Evolutionary conservation across 2,113 vertebrate species (phyloP), one percentile per base, ranked within the genome.

Genomic region (Orycteropus afer): DNA sequence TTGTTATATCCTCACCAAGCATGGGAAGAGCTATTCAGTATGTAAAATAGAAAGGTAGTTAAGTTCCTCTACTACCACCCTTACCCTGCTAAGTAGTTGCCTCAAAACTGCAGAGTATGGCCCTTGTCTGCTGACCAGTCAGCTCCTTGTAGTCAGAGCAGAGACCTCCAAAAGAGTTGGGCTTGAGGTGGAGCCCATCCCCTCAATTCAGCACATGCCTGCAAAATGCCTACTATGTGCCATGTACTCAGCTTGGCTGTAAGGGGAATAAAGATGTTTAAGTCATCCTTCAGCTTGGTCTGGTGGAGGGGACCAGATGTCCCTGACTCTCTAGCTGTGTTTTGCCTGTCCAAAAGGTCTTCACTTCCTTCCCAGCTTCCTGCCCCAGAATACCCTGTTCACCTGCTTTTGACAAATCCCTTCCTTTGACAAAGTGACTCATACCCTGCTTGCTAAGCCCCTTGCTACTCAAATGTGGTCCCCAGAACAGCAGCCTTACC

Each of bases 11-110:
- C 86, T 97, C 51, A 84, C 63, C 82, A 71, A 93, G 89, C n/a
- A 67, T 96, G 96, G 94, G 94, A 97, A 97, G 89, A 74, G 95
- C 92, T 96, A 83, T 80, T 96, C 57, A 76, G 88, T 71, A 76
- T 79, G 67, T 88, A 51, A 53, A 79, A 83, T 73, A 34, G 69
- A 55, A 90, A 79, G 55, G 92, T 76, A 78, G 93, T 77, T 69
- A 80, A 51, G 3, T 86, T 92, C 80, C 53, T 87, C 69, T 92
- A 14, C 55, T 73, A n/a, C 71, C 42, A 87, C 29, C 37, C 76
- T 85, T 67, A 63, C 25, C 40, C 55, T 45, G 32, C 49, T 77
- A 47, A 90, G 59, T 55, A 83, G 89, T 55, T 12, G 23, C 86
- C 92, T 89, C 18, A 84, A 78, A 73, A 88, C 74, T 86, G 29